Percentiles rank a stretch among this genome's conserved stretches.
Conservation (phyloP, 1,140 invertebrate species). For the Telenomus remus region DNA sequence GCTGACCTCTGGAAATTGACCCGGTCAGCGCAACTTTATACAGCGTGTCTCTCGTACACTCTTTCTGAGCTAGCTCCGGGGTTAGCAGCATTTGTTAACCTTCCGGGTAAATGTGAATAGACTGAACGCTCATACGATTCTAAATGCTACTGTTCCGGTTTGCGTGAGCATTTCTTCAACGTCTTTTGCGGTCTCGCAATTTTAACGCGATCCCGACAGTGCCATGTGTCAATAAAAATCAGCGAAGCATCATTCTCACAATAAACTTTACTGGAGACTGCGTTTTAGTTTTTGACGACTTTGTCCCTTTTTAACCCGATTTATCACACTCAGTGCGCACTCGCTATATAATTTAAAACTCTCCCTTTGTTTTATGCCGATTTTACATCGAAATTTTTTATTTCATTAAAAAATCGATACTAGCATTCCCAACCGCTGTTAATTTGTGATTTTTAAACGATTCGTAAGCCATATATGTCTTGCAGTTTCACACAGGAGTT, state of each 20-base stretch:
- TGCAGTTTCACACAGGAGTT: too few species aligned
- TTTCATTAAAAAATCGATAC: conserved; percentile 30
- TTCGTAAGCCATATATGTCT: too few species aligned
- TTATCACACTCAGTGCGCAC: conserved; percentile 57
- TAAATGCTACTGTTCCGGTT: conserved; percentile 26
- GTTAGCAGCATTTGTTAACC: conserved; percentile 52
- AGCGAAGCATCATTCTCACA: conserved; percentile 56
- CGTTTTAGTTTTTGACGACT: conserved; percentile 37
- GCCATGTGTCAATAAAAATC: conserved; percentile 67
- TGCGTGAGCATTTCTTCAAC: conserved; percentile 28
- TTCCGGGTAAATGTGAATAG: conserved; percentile 48
- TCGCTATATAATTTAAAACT: conserved; percentile 56
- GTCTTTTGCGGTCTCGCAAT: conserved; percentile 60
- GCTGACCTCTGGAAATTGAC: conserved; percentile 46
- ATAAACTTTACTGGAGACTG: conserved; percentile 48
- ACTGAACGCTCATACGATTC: conserved; percentile 26
- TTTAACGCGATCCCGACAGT: conserved; percentile 41
- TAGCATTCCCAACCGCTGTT: background rate
- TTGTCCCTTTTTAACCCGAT: conserved; percentile 53
- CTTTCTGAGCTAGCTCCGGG: conserved; percentile 7
- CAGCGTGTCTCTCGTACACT: conserved; percentile 1
- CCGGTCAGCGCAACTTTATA: conserved; percentile 25
- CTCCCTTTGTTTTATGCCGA: conserved; percentile 31
- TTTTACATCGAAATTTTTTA: conserved; percentile 43
- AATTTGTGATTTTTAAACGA: background rate